Evolutionary conservation across 2,113 vertebrate genomes (phyloP).

Genomic region (Spilogale gracilis): DNA sequence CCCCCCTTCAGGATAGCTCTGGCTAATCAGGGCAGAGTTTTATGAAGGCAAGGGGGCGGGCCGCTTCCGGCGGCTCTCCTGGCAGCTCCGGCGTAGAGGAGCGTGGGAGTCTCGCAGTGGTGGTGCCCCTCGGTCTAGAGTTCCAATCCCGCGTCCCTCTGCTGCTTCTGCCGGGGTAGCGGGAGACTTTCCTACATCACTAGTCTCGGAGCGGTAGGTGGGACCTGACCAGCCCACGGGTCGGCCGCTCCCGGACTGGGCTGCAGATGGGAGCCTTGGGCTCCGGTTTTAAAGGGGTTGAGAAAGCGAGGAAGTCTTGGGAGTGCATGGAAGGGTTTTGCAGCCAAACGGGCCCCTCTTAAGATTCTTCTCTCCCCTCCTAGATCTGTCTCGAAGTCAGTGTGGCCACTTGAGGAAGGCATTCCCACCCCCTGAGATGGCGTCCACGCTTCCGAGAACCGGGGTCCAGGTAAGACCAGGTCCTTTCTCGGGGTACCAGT

Average conservation of each 20-base stretch:
- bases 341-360: background rate
- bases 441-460: background rate
- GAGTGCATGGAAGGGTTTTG: background rate
- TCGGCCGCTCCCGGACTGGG: background rate
- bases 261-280: background rate
- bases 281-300: background rate
- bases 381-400: background rate
- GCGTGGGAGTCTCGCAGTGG: background rate
- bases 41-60: fast-evolving
- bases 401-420: background rate
- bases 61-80: background rate
- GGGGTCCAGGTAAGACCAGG: slow-evolving; percentile 50
- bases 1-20: background rate
- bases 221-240: background rate
- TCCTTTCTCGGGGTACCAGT: background rate
- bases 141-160: background rate
- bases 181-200: background rate
- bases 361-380: background rate
- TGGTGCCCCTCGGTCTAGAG: background rate
- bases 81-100: background rate
- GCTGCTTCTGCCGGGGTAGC: background rate
- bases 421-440: background rate
- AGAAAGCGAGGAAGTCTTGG: background rate
- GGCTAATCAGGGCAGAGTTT: slow-evolving; percentile 53
- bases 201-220: background rate